Evolutionary conservation across 2,797 vertebrate genomes (phyloP).

Genomic region (Pteropus rufus): DNA sequence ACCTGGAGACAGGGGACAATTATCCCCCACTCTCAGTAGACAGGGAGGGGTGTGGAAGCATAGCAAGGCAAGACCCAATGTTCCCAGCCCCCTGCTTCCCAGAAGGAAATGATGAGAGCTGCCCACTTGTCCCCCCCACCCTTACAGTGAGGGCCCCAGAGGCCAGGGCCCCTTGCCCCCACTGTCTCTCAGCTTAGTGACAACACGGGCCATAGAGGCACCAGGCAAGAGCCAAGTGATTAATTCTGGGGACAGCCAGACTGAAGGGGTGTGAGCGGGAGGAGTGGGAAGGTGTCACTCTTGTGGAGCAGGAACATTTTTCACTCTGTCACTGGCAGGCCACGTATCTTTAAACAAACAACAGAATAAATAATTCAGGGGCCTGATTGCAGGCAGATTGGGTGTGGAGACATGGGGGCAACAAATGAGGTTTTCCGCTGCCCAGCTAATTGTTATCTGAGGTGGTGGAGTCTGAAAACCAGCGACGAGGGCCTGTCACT

Average conservation of each 20-base stretch:
- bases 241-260: conserved; percentile 24
- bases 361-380: conserved; percentile 82
- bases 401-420: conserved; percentile 80
- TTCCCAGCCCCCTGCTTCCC: neutral
- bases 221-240: neutral
- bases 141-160: neutral
- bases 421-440: conserved; percentile 88
- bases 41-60: neutral
- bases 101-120: neutral
- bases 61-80: neutral
- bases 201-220: neutral
- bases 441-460: conserved; percentile 90
- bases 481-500: conserved; percentile 83
- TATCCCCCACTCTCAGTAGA: neutral
- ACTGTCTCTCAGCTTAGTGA: neutral
- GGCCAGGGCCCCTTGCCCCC: neutral
- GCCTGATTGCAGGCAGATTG: conserved; percentile 79
- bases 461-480: conserved; percentile 83
- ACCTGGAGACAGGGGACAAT: neutral
- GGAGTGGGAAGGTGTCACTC: conserved; percentile 51
- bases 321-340: conserved; percentile 78
- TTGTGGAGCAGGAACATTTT: conserved; percentile 70
- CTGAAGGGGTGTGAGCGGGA: neutral
- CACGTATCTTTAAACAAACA: conserved; percentile 82
- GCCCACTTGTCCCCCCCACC: neutral